A percentile compares a stretch with the other conserved stretches of the same genome.
Evolutionary conservation across 2,888 invertebrate species (phyloP).

Genomic region (Stegana nigrithorax): DNA sequence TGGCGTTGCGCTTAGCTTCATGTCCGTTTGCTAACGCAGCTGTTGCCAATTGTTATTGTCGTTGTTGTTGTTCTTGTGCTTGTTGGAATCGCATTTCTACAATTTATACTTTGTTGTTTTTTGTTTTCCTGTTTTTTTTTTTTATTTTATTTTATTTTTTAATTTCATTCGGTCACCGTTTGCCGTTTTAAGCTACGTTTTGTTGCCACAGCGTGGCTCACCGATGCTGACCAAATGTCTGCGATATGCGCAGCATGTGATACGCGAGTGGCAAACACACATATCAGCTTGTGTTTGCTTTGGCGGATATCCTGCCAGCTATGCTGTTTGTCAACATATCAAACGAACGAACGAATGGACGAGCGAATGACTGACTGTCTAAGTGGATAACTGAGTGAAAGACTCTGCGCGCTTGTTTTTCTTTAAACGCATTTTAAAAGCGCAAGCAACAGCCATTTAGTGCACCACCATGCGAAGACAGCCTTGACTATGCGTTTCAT

Average conservation of each 20-base stretch:
- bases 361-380: not conserved
- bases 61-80: too few species aligned
- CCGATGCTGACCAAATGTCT: not conserved
- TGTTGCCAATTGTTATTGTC: too few species aligned
- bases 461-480: slow-evolving; percentile 21
- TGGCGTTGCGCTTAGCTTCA: too few species aligned
- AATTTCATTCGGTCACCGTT: not conserved
- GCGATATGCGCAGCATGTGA: not conserved
- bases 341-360: not conserved
- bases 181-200: not conserved
- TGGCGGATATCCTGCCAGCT: not conserved
- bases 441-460: slow-evolving; percentile 57
- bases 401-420: slow-evolving; percentile 30
- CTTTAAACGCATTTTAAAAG: not conserved
- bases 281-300: not conserved
- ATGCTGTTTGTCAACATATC: slow-evolving; percentile 12
- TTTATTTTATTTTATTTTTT: not conserved
- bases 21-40: too few species aligned
- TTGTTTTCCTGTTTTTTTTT: not conserved
- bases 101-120: not conserved
- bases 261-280: not conserved
- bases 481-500: not conserved
- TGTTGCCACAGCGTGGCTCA: not conserved
- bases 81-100: too few species aligned
- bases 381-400: slow-evolving; percentile 33